These are phyloP conservation scores for Florisuga fusca DNA, from an alignment of 2,797 vertebrate species.

Conservation along the genomic window DNA sequence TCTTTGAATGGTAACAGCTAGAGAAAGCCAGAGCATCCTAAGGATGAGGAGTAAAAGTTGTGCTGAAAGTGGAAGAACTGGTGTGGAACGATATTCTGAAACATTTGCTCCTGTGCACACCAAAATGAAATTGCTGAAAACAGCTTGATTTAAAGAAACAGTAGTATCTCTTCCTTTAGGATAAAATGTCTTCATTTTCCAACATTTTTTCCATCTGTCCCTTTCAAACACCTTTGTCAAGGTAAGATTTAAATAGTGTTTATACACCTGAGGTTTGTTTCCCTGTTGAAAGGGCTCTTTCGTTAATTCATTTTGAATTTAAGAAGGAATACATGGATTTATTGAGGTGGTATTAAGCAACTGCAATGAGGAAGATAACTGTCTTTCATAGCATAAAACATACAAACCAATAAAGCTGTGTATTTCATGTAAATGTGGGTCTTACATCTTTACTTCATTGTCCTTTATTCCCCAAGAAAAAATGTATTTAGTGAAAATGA, in stretches of 20 bases:
- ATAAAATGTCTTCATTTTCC: background rate
- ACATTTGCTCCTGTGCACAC: background rate
- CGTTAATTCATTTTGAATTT: background rate
- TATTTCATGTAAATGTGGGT: background rate
- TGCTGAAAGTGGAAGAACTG: background rate
- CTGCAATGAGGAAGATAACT: background rate
- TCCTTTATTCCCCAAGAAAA: background rate
- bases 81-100: background rate
- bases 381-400: background rate
- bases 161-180: background rate
- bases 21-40: background rate
- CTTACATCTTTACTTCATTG: background rate
- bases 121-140: background rate
- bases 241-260: background rate
- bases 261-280: background rate
- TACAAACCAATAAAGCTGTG: rapidly evolving
- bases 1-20: background rate
- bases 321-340: background rate
- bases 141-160: background rate
- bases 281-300: background rate
- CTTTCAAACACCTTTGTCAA: background rate
- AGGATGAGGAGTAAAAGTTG: background rate
- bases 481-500: background rate
- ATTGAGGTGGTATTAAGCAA: background rate
- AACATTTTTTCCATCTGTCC: background rate